These are phyloP conservation scores for Vanacampus margaritifer DNA, from an alignment of 2,113 vertebrate species.

Conservation along the genomic window DNA sequence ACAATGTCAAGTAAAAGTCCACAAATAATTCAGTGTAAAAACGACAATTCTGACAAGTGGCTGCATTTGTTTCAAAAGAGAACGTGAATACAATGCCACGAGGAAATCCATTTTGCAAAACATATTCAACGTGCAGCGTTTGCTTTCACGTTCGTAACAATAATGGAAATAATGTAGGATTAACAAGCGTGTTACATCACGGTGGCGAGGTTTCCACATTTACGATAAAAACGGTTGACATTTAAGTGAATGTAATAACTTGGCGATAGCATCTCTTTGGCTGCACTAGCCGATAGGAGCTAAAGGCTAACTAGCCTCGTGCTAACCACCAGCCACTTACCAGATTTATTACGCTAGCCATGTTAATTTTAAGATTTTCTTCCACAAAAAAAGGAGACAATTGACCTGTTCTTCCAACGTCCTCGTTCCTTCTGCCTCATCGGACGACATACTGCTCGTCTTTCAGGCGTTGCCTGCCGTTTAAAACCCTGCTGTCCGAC, in stretches of 20 bases:
- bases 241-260: slow-evolving; percentile 8
- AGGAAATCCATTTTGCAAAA: slow-evolving; percentile 10
- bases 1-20: not conserved
- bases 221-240: not conserved
- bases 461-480: not conserved
- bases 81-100: slow-evolving; percentile 13
- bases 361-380: too few species aligned
- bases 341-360: not conserved
- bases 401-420: slow-evolving; percentile 55
- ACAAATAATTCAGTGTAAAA: not conserved
- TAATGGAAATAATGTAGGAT: not conserved
- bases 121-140: not conserved
- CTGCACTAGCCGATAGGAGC: slow-evolving; percentile 14
- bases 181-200: too few species aligned
- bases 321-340: slow-evolving; percentile 22
- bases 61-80: not conserved
- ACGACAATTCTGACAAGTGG: not conserved
- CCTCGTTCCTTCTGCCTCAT: slow-evolving; percentile 39
- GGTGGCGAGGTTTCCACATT: too few species aligned
- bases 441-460: slow-evolving; percentile 55
- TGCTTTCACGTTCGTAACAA: not conserved
- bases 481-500: not conserved
- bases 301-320: slow-evolving; percentile 40
- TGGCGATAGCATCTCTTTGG: slow-evolving; percentile 10
- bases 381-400: too few species aligned